Evolutionary conservation across 2,888 invertebrate genomes (phyloP).

Genomic region (Drosophila infuscata): DNA sequence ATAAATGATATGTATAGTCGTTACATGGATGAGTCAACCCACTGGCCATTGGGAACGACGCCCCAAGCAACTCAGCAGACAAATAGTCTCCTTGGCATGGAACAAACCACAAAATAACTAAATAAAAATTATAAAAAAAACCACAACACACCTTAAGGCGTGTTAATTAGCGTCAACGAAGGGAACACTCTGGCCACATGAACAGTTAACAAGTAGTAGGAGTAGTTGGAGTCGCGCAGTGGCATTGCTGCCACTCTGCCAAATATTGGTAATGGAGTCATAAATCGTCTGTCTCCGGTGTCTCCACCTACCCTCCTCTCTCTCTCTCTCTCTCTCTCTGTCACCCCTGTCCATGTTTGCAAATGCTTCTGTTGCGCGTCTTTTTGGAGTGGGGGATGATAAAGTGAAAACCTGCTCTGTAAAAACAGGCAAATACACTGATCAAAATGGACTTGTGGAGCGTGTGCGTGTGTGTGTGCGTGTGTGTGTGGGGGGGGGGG

Average conservation of each 20-base stretch:
- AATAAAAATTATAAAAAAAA: background rate
- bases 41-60: conserved; percentile 33
- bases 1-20: conserved; percentile 50
- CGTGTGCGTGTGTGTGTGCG: background rate
- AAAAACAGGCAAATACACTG: conserved; percentile 19
- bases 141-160: conserved; percentile 39
- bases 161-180: conserved; percentile 47
- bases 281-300: conserved; percentile 55
- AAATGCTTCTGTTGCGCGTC: background rate
- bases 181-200: conserved; percentile 15
- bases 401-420: conserved; percentile 51
- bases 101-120: background rate
- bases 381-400: conserved; percentile 1
- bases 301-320: conserved; percentile 7
- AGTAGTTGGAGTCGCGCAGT: background rate
- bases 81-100: background rate
- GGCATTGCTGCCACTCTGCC: conserved; percentile 31
- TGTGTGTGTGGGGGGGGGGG: background rate
- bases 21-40: conserved; percentile 42
- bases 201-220: conserved; percentile 29
- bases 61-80: conserved; percentile 5
- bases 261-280: conserved; percentile 65
- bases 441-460: conserved; percentile 20
- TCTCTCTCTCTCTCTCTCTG: background rate
- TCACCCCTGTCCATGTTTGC: background rate